Evolutionary conservation across 2,888 invertebrate species (phyloP), one percentile per base, ranked within the genome.

Genomic region (Parnassius mnemosyne): DNA sequence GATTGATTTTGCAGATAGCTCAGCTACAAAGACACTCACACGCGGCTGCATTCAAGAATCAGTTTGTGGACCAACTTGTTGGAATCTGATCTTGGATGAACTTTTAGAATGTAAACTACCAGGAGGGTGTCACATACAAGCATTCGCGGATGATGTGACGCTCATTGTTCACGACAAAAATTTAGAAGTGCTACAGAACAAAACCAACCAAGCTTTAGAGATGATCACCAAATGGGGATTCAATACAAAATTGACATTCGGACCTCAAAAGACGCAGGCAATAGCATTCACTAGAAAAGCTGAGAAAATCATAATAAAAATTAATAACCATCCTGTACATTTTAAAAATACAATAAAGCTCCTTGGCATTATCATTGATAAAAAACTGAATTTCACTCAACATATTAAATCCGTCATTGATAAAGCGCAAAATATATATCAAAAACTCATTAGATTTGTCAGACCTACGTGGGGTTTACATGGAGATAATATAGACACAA

Each of bases 81-180:
- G 25, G 25, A 25, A 25, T 25, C 5, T 25, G 25, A 25, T 25
- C 5, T 25, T 25, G 25, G 25, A 25, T 25, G 25, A 25, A 25
- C 25, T 25, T 25, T 25, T 25, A 25, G 25, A 25, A 5, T 25
- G 0, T 25, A 25, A 25, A 25, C 25, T 25, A 3, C 25, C 25
- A 25, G 25, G 2, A 43, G 43, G 11, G 9, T 43, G 34, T 52
- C 34, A 52, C 11, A 10, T 52, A 11, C 52, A 52, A 11, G 52
- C 52, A 9, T 41, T 52, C 12, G 52, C 52, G 1, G 71, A 70
- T 10, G 69, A 73, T 16, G 63, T 72, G 5, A 52, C 71, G 0
- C 63, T 70, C 0, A 57, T 70, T 0, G 53, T 47, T 1, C n/a
- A 51, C 0, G 51, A 60, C 1, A 53, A 58, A n/a, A 46, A 44